These are phyloP conservation scores for Ichneumoninae sp. DNA, from an alignment of 2,888 invertebrate genomes.

Conservation along the genomic window DNA sequence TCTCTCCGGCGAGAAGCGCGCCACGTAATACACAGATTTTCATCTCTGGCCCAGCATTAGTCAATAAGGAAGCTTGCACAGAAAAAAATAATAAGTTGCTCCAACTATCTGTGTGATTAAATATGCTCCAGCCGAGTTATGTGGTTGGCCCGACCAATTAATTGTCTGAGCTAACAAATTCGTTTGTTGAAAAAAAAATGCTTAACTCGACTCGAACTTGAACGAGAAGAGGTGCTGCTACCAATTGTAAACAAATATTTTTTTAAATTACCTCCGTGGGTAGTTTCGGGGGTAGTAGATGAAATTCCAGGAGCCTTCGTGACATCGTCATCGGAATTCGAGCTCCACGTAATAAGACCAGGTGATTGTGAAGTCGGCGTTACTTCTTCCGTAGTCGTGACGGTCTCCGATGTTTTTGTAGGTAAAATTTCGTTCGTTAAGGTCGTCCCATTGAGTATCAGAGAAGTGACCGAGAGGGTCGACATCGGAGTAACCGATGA, in stretches of 20 bases:
- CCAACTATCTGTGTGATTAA: too few relatives aligned
- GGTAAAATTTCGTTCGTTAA: conserved; percentile 68
- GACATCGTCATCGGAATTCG: conserved; percentile 81
- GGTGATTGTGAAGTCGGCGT: conserved; percentile 79
- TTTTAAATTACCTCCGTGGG: conserved; percentile 72
- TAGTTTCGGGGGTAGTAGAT: conserved; percentile 68
- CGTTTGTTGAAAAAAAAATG: not conserved
- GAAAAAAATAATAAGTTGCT: too few relatives aligned
- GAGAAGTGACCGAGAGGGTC: conserved; percentile 59
- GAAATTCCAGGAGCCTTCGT: conserved; percentile 76
- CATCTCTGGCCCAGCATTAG: conserved; percentile 59
- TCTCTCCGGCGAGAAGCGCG: not conserved
- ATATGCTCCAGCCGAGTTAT: too few relatives aligned
- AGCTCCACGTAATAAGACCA: conserved; percentile 85
- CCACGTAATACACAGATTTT: conserved; percentile 67
- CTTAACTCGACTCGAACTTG: not conserved
- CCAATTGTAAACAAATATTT: not conserved
- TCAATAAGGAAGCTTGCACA: not conserved
- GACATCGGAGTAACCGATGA: conserved; percentile 67
- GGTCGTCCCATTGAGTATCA: conserved; percentile 66
- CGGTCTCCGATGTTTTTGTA: conserved; percentile 64
- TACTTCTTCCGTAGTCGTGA: conserved; percentile 69
- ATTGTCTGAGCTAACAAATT: too few relatives aligned
- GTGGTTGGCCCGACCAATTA: too few relatives aligned
- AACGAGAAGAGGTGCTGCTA: not conserved